Percentiles rank a stretch among this genome's conserved stretches.
Conservation (phyloP, 2,888 invertebrate species). For the Theristus sp. region DNA sequence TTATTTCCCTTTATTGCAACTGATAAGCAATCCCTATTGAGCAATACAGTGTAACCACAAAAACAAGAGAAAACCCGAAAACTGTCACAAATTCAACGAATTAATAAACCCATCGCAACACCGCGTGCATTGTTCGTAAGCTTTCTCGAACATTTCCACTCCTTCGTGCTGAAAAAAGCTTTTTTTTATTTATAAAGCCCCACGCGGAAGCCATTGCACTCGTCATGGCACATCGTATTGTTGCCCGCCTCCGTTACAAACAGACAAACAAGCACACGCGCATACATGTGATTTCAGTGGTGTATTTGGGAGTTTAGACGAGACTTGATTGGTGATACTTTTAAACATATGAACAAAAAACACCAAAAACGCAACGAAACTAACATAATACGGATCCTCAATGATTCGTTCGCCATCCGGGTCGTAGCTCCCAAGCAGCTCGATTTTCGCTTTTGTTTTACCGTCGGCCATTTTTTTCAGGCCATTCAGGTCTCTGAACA, state of each 20-base stretch:
- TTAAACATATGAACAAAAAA: not conserved
- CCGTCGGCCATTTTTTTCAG: slow-evolving; percentile 15
- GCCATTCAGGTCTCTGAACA: slow-evolving; percentile 28
- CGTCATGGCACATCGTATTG: too few species aligned
- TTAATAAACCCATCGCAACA: slow-evolving; percentile 46
- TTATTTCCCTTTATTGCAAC: too few species aligned
- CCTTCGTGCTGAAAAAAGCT: slow-evolving; percentile 42
- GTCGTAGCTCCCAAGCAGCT: slow-evolving; percentile 68
- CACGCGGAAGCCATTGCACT: too few species aligned
- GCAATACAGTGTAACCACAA: too few species aligned
- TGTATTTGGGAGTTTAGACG: not conserved
- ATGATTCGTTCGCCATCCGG: slow-evolving; percentile 59
- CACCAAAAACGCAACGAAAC: slow-evolving; percentile 22
- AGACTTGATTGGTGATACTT: not conserved
- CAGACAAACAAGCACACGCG: too few species aligned
- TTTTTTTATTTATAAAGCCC: not conserved
- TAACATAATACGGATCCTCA: slow-evolving; percentile 75
- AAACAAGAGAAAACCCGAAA: not conserved
- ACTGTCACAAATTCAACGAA: not conserved
- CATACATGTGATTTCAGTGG: not conserved
- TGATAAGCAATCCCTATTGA: too few species aligned
- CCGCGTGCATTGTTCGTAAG: slow-evolving; percentile 51
- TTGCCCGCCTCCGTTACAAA: too few species aligned
- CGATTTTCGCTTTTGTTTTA: slow-evolving; percentile 49
- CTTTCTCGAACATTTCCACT: slow-evolving; percentile 51